Conservation (phyloP, 2,113 vertebrate genomes). For the Colius striatus region DNA sequence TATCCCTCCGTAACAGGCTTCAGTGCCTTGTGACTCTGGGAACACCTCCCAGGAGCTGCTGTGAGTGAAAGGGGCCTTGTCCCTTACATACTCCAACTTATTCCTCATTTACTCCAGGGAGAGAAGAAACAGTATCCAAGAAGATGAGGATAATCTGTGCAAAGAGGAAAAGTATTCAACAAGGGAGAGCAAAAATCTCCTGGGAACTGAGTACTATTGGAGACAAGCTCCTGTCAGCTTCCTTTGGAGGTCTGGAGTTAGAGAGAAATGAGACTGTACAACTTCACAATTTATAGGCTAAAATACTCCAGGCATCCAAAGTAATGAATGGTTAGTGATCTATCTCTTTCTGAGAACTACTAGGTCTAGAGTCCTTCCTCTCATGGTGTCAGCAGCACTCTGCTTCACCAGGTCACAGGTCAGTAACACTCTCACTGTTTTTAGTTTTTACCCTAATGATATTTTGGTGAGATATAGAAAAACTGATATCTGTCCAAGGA, state of each 20-base stretch:
- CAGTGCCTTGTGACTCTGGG: background rate
- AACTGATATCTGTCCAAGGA: background rate
- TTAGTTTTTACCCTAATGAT: background rate
- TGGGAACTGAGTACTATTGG: background rate
- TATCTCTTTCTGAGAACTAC: background rate
- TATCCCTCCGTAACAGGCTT: background rate
- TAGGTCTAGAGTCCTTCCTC: background rate
- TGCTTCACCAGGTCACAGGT: background rate
- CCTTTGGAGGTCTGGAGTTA: background rate
- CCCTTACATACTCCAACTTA: background rate
- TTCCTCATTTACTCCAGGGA: background rate
- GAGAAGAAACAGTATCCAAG: background rate
- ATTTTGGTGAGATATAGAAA: background rate
- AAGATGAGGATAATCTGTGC: background rate
- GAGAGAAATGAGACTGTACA: background rate
- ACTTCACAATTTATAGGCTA: background rate
- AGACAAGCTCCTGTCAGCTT: background rate
- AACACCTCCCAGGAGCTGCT: background rate
- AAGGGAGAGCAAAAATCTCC: background rate
- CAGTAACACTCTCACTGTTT: background rate
- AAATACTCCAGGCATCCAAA: background rate
- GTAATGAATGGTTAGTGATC: background rate
- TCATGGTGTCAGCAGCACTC: background rate
- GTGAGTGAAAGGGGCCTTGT: background rate
- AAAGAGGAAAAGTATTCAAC: background rate